phyloP scores from a whole-genome alignment of 1,140 invertebrate genomes.

The Ostrea edulis region DNA sequence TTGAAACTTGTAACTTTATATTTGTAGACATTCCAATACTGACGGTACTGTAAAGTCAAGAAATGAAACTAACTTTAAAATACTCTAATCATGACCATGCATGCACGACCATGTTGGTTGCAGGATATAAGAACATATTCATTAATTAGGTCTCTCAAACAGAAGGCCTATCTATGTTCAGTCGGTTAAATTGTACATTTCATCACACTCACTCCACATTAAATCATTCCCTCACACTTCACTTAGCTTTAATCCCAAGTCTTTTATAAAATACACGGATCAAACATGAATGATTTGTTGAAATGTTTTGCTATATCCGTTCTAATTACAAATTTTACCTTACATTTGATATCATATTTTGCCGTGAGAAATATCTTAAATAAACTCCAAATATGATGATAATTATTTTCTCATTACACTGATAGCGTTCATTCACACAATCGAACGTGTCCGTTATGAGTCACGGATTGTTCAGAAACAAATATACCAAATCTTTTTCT shows the following conservation, averaged over 20 bases:
- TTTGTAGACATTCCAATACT: too few relatives aligned
- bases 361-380: slow-evolving; percentile 12
- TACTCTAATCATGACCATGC: too few relatives aligned
- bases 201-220: too few relatives aligned
- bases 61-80: too few relatives aligned
- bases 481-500: neutral
- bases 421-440: slow-evolving; percentile 8
- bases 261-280: neutral
- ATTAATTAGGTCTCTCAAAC: too few relatives aligned
- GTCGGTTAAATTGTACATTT: too few relatives aligned
- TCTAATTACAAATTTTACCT: neutral
- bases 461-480: neutral
- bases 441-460: neutral
- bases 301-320: neutral
- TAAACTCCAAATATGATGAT: neutral
- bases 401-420: slow-evolving; percentile 10
- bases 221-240: neutral
- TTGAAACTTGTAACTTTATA: too few relatives aligned
- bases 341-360: neutral
- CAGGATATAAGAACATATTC: too few relatives aligned
- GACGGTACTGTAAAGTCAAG: too few relatives aligned
- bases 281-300: neutral
- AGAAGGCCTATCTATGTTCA: too few relatives aligned
- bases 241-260: neutral
- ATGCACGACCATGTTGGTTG: too few relatives aligned